phyloP scores from a whole-genome alignment of 1,140 invertebrate genomes.

The Leptinotarsa undecemlineata region DNA sequence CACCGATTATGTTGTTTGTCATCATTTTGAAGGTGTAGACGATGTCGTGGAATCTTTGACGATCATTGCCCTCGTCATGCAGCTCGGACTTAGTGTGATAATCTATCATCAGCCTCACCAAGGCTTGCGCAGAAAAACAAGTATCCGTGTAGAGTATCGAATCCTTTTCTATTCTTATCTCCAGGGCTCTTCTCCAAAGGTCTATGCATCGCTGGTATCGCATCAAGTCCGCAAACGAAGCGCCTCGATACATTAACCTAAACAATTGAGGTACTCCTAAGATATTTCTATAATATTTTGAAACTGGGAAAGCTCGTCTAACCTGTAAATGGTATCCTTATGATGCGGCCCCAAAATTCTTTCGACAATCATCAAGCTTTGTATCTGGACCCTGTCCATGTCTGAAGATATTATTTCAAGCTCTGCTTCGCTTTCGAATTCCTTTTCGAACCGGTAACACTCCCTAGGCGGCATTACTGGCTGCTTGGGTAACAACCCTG shows the following conservation, averaged over 20 bases:
- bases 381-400: conserved; percentile 79
- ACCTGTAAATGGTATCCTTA: conserved; percentile 83
- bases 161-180: conserved; percentile 74
- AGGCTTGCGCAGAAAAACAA: conserved; percentile 79
- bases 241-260: conserved; percentile 67
- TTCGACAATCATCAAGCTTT: conserved; percentile 82
- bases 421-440: conserved; percentile 74
- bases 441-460: conserved; percentile 67
- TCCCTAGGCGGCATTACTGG: conserved; percentile 61
- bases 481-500: conserved; percentile 59
- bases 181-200: conserved; percentile 79
- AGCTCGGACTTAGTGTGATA: conserved; percentile 67
- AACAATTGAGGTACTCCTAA: background rate
- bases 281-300: no score
- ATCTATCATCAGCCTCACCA: conserved; percentile 79
- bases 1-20: conserved; percentile 60
- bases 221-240: conserved; percentile 83
- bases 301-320: background rate
- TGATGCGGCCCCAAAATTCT: conserved; percentile 78
- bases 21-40: conserved; percentile 71
- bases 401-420: conserved; percentile 73
- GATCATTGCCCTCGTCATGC: conserved; percentile 56
- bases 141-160: conserved; percentile 74
- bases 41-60: conserved; percentile 73
- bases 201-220: conserved; percentile 84